These are phyloP conservation scores for Philopedon plagiatum DNA, from an alignment of 2,888 invertebrate genomes.

Conservation along the genomic window DNA sequence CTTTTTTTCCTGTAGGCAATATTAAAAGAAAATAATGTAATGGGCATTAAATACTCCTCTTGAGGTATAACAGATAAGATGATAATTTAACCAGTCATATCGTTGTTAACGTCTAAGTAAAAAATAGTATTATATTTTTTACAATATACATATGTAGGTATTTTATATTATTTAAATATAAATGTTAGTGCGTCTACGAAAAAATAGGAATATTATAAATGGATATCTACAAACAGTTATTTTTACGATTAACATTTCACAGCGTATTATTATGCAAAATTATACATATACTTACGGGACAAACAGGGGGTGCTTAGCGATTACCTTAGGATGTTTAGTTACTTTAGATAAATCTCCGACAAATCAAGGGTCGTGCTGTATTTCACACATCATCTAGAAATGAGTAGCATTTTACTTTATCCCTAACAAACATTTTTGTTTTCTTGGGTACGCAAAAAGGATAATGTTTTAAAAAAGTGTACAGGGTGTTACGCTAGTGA, in stretches of 20 bases:
- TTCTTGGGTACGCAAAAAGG: too few species aligned
- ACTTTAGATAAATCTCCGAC: background rate
- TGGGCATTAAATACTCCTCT: too few species aligned
- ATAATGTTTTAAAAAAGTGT: too few species aligned
- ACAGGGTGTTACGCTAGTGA: too few species aligned
- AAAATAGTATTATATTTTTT: slow-evolving; percentile 45
- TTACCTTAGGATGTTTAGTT: background rate
- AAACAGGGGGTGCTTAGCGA: background rate
- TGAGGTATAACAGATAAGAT: too few species aligned
- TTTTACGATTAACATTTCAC: slow-evolving; percentile 31
- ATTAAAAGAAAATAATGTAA: too few species aligned
- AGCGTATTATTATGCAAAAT: slow-evolving; percentile 22
- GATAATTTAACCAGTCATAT: slow-evolving; percentile 32
- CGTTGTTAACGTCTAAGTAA: slow-evolving; percentile 39
- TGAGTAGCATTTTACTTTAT: too few species aligned
- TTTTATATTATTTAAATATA: slow-evolving; percentile 16
- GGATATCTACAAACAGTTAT: slow-evolving; percentile 25
- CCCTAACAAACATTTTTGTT: too few species aligned
- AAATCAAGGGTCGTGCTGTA: too few species aligned
- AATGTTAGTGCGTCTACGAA: slow-evolving; percentile 33
- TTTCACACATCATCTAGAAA: too few species aligned
- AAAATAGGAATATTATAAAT: slow-evolving; percentile 36
- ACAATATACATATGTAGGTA: slow-evolving; percentile 35
- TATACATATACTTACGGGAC: background rate
- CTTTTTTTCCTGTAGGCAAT: too few species aligned